Conservation (phyloP, 2,113 vertebrate species). For the Sakesphorus luctuosus region DNA sequence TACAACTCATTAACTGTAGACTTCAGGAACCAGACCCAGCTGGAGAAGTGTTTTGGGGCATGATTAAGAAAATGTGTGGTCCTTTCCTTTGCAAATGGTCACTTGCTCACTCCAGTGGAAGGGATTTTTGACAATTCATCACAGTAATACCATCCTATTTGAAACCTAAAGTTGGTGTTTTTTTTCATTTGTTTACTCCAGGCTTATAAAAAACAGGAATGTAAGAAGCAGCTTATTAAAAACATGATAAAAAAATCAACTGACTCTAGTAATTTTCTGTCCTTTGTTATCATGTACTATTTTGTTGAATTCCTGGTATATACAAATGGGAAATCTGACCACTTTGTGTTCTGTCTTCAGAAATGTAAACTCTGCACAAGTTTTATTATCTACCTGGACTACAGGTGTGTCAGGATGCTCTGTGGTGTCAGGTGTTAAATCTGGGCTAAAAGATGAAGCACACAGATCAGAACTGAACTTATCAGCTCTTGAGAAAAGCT, state of each 20-base stretch:
- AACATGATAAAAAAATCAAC: not conserved
- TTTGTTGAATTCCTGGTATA: not conserved
- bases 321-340: not conserved
- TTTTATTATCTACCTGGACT: not conserved
- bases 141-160: not conserved
- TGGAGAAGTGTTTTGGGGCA: not conserved
- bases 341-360: not conserved
- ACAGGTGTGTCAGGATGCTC: not conserved
- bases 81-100: not conserved
- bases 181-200: not conserved
- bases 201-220: not conserved
- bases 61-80: not conserved
- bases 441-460: not conserved
- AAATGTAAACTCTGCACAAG: not conserved
- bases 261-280: not conserved
- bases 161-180: not conserved
- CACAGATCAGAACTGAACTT: not conserved
- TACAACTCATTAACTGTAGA: fast-evolving
- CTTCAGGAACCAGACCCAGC: not conserved
- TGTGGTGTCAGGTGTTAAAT: not conserved
- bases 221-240: not conserved
- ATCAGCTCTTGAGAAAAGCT: not conserved
- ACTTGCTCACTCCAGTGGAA: not conserved
- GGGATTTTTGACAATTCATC: not conserved
- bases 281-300: not conserved